Evolutionary conservation across 2,888 invertebrate species (phyloP), one percentile per base, ranked within the genome.

Genomic region (Dusona sp.): DNA sequence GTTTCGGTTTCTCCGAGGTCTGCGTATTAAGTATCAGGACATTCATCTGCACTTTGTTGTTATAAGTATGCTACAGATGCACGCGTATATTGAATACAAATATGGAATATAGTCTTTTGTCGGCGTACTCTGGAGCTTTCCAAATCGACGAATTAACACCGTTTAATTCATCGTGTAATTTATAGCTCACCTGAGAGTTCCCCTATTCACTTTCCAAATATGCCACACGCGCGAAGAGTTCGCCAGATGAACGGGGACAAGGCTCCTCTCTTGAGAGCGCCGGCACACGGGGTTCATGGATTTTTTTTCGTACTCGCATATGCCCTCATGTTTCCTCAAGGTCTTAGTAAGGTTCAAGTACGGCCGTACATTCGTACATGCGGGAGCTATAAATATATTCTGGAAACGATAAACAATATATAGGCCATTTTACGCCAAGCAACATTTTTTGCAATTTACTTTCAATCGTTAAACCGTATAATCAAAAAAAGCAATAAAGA

Each of bases 71-170:
- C 51, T 67, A 74, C 51, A 74, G 38, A 42, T 54, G 54, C 16
- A 22, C 45, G 42, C n/a, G 33, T 22, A 45, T 65, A 33, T 48
- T 33, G 38, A 45, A 68, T 79, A 70, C 57, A 36, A 72, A 79
- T 61, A 84, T 70, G 74, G 79, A 68, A 48, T 64, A 65, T 25
- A 13, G n/a, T 70, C 70, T 75, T 80, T 80, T 85, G 85, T 82
- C 81, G 78, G 81, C 78, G 48, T n/a, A 61, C 48, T 85, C 61
- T 33, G 73, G 48, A 51, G 67, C 78, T 81, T 68, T 82, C 67
- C 81, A 79, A 81, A 85, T 82, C 68, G 82, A 82, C 78, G 81
- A 85, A 85, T 85, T 82, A 85, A 85, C 85, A 45, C 81, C 67
- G 78, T 79, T 85, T 85, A 78, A 85, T 82, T 78, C 65, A 79